Evolutionary conservation across 2,113 vertebrate genomes (phyloP), one percentile per base, ranked within the genome.

Genomic region (Sialia sialis): DNA sequence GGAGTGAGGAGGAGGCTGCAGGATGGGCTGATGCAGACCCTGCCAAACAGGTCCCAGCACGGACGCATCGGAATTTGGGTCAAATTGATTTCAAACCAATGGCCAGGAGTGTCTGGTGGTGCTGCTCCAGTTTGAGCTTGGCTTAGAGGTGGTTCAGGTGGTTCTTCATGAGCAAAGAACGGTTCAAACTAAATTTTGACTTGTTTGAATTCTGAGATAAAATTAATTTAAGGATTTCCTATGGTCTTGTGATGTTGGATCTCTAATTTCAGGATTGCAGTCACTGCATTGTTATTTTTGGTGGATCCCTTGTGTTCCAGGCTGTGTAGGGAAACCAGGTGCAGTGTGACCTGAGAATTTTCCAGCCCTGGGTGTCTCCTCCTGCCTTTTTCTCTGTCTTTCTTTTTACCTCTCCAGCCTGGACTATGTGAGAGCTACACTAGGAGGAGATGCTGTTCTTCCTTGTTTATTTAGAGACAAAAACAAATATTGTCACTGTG

Each of bases 381-480:
- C 29, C 64, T 49, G 29, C 38, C 7, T 2, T 76, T 52, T 77
- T 72, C 18, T 90, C 41, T 15, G 15, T 38, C 58, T 72, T 30
- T 48, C 9, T 56, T 63, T 75, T 51, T 26, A 11, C 29, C 7
- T 68, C 72, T 58, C 20, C 36, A 16, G 39, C 27, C 27, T 73
- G 77, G 55, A n/a, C 36, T 74, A 0, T 52, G 34, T 52, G 46
- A 30, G 73, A 81, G 41, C 4, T 77, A 46, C 60, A 36, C 69
- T 30, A 84, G 77, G 64, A 90, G 73, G 89, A 81, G 94, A 81
- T 81, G 54, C 80, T 86, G 58, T 69, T 77, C 81, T 84, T 87
- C 67, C 48, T 55, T 88, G 36, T 51, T 74, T 82, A 16, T 73
- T 48, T 58, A 26, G 62, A 69, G 16, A 84, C 54, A 26, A 63